Evolutionary conservation across 2,888 invertebrate species (phyloP), one percentile per base, ranked within the genome.

Genomic region (Nomada fucata): DNA sequence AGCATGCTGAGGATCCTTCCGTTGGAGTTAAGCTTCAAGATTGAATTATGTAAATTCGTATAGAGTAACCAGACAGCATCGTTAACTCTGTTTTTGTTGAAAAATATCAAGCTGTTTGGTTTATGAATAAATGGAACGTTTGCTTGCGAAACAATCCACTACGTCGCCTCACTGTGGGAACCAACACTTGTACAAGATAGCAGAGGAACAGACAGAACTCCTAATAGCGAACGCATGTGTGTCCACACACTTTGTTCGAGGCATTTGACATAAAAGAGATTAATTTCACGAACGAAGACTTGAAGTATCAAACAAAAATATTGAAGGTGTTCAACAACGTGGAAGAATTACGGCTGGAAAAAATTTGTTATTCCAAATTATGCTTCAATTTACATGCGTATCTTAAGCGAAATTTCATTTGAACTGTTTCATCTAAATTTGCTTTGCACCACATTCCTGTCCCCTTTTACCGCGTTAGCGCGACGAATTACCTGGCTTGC

Each of bases 351-450:
- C 50, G 15, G 2, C 15, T 9, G 15, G 3, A 13, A 13, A 13
- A 20, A 11, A 36, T 42, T 53, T 53, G n/a, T 53, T 13, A 1
- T 47, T 47, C 47, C 13, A 15, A 72, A 59, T 53, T 57, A 70
- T 59, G 65, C 64, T 18, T 26, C 78, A 55, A 61, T 77, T 61
- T 71, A 61, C 60, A 50, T 59, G 47, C 13, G 36, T 36, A 42
- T 42, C 70, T 76, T 36, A 42, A 47, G 7, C 52, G 59, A 53
- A 73, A 80, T 80, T 57, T 73, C 50, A 63, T 73, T 57, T 52
- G 23, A 42, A 64, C 11, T 36, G 44, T 20, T 52, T 47, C 44
- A 15, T 68, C 63, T 52, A 23, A 64, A 69, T 60, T 64, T 79
- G 74, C 72, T 79, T 79, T 74, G 79, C 53, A 26, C 20, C 36